Base-by-base conservation (phyloP, 92 coral and sea anemone genomes). In the Actinernus sp. region DNA sequence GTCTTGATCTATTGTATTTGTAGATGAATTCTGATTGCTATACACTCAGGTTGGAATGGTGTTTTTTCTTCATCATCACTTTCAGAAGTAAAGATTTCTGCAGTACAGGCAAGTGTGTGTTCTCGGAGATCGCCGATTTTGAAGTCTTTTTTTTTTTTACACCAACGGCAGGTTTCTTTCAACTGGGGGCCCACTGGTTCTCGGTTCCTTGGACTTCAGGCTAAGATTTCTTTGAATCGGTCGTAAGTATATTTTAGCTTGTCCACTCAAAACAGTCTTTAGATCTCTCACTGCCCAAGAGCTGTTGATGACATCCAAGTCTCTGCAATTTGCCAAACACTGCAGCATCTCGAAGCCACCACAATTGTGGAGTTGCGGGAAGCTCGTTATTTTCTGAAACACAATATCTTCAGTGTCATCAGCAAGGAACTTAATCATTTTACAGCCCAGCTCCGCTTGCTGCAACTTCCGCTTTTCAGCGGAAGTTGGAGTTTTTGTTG, bases 291-390 rank as follows among this genome's bases (percentile, higher is more conserved):
- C 82, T 53, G 82, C 31, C 84, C 79, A 83, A 31, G 61, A 58
- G 27, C 47, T 58, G 16, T 45, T 39, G 54, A 68, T 75, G 44
- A 61, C 55, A 25, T 58, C 3, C 41, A 76, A 37, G 27, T 68
- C 55, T 28, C 74, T 68, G 49, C 84, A 76, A 50, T 83, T 83
- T 36, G 84, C 50, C 49, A 41, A 22, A 43, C 83, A 67, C 58
- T 45, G 83, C 65, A 74, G 44, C 71, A 83, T 59, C 40, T 83
- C 79, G 43, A 83, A 74, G 39, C 89, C 84, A 6, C 89, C 84
- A 39, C 89, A 79, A 16, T 58, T 47, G 41, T 56, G 31, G 25
- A 79, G 65, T 25, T 60, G 61, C 16, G 86, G 86, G 46, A 69
- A 79, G 43, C 86, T 73, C 10, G 30, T 13, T 36, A 29, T 14